Percentiles rank a stretch among this genome's conserved stretches.
phyloP scores from a whole-genome alignment of 1,140 invertebrate species.

The Philopotamus ludificatus region DNA sequence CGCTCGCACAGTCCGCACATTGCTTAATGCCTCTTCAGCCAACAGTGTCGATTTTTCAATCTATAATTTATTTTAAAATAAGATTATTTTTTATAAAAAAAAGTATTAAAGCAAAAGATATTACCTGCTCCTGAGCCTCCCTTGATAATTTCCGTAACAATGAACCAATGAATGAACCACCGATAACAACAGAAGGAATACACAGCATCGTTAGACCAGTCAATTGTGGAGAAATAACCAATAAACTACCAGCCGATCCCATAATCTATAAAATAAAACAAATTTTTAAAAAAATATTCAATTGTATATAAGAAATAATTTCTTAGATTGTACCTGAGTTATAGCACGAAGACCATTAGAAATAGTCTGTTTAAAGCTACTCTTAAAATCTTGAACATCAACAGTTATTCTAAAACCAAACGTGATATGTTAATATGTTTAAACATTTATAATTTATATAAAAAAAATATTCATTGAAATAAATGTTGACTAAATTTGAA shows the following conservation, averaged over 20 bases:
- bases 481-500: conserved; percentile 23
- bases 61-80: conserved; percentile 50
- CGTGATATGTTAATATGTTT: conserved; percentile 18
- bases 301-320: conserved; percentile 11
- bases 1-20: conserved; percentile 86
- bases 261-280: conserved; percentile 53
- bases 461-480: conserved; percentile 1
- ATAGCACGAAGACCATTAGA: conserved; percentile 83
- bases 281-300: conserved; percentile 23
- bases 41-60: conserved; percentile 80
- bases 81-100: no score
- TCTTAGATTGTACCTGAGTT: conserved; percentile 65
- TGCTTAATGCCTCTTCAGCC: conserved; percentile 89
- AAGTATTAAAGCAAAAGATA: conserved; percentile 12
- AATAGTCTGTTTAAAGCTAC: conserved; percentile 88
- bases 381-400: conserved; percentile 97
- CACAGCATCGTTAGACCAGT: conserved; percentile 77
- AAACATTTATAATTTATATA: not conserved
- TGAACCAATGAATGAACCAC: conserved; percentile 74
- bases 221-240: conserved; percentile 85
- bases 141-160: conserved; percentile 71
- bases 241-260: conserved; percentile 76
- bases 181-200: conserved; percentile 77
- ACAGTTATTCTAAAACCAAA: conserved; percentile 70
- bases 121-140: conserved; percentile 75